Evolutionary conservation across 2,797 vertebrate species (phyloP).

Genomic region (Ceryle rudis): DNA sequence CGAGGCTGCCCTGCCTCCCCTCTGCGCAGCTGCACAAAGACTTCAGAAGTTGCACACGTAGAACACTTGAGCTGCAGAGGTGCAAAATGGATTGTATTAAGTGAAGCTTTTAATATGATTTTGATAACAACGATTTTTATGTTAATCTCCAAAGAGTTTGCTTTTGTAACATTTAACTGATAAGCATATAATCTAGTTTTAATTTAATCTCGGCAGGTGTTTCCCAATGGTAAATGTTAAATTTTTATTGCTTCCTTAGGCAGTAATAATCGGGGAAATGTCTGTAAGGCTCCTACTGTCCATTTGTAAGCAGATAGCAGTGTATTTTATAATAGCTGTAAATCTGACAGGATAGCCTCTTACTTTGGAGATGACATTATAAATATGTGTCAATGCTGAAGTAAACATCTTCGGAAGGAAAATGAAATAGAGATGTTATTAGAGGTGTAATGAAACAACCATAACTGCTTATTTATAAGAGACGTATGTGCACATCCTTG

Average conservation of each 20-base stretch:
- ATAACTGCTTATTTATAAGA: slow-evolving; percentile 22
- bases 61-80: background rate
- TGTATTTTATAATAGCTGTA: slow-evolving; percentile 36
- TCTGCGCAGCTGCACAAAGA: background rate
- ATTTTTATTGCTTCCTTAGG: slow-evolving; percentile 64
- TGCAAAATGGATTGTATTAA: background rate
- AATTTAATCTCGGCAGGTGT: slow-evolving; percentile 72
- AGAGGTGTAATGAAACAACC: slow-evolving; percentile 46
- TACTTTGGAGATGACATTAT: slow-evolving; percentile 34
- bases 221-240: slow-evolving; percentile 65
- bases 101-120: slow-evolving; percentile 67
- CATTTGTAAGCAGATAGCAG: slow-evolving; percentile 56
- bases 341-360: slow-evolving; percentile 42
- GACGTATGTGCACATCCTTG: background rate
- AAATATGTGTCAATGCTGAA: slow-evolving; percentile 35
- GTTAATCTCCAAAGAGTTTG: slow-evolving; percentile 63
- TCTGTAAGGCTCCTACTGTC: slow-evolving; percentile 8
- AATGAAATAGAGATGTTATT: slow-evolving; percentile 56
- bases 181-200: slow-evolving; percentile 70
- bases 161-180: slow-evolving; percentile 54
- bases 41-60: background rate
- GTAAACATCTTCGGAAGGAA: slow-evolving; percentile 48
- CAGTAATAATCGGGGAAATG: slow-evolving; percentile 26
- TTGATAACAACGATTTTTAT: slow-evolving; percentile 51
- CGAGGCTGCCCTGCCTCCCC: background rate